Evolutionary conservation across 2,888 invertebrate genomes (phyloP).

Genomic region (Tenodera sinensis): DNA sequence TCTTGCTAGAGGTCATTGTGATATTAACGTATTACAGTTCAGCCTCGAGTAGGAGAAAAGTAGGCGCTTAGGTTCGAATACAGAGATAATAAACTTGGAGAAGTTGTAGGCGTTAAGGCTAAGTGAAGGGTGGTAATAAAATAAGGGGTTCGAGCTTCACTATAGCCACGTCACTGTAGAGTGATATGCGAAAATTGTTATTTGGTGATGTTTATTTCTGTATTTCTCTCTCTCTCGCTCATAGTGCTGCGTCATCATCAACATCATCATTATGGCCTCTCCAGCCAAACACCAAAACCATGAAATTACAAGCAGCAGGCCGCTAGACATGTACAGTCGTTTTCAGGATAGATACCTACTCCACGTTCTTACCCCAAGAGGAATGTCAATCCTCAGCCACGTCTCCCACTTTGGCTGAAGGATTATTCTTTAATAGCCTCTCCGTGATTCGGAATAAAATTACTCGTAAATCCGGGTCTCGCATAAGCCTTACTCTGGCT

Average conservation of each 20-base stretch:
- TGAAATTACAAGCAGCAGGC: constrained; percentile 3
- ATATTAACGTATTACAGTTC: too few relatives aligned
- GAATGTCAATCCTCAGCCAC: neutral
- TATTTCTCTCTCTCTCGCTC: neutral
- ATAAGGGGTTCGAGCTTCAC: neutral
- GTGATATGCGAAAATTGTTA: constrained; percentile 25
- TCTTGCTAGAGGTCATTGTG: too few relatives aligned
- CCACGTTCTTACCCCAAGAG: neutral
- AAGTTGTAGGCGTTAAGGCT: neutral
- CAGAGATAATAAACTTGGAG: too few relatives aligned
- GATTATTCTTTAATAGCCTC: neutral
- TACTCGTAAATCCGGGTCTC: neutral
- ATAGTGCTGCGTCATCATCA: constrained; percentile 24
- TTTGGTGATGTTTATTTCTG: constrained; percentile 24
- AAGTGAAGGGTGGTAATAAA: neutral
- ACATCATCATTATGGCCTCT: constrained; percentile 25
- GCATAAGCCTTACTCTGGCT: neutral
- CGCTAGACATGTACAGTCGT: constrained; percentile 1
- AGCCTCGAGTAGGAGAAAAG: too few relatives aligned
- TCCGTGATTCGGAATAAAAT: neutral
- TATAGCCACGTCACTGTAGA: neutral
- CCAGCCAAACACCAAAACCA: constrained; percentile 14
- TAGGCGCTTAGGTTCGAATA: neutral
- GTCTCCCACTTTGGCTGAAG: neutral
- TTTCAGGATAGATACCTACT: neutral